Evolutionary conservation across 2,888 invertebrate genomes (phyloP), one percentile per base, ranked within the genome.

Genomic region (Chloroclysta siterata): DNA sequence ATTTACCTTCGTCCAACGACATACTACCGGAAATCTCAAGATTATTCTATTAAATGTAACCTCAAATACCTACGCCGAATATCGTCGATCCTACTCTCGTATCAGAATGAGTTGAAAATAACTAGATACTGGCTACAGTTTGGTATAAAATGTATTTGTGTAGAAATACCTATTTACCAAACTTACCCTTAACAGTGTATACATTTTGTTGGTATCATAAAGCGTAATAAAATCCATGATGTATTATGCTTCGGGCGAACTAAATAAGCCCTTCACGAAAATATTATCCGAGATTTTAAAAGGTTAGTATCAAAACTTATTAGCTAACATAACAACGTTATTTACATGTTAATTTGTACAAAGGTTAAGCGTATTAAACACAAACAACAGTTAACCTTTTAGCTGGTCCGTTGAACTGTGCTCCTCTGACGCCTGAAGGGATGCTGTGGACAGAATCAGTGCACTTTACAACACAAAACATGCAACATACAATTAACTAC

Each of bases 371-470:
- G 50, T 63, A 65, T 69, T 67, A 66, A 65, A 68, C 63, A 66
- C 68, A 59, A 73, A 70, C 47, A 75, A 70, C 64, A 73, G 69
- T 59, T 82, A 82, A 84, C 84, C 84, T 84, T 75, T 61, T 56
- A 39, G 63, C 57, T 51, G 70, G 15, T 71, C 70, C 72, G 70
- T 69, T 61, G 72, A 60, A 57, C 53, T 57, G 65, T 63, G 65
- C 56, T 65, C 66, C 70, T 53, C 66, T 53, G 66, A 64, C 68
- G 55, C 15, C 68, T 58, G 53, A 41, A 53, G 65, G 67, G 33
- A 7, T 69, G 78, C 85, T 87, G 87, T 73, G 81, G 78, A 85
- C 81, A 86, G 76, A 85, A 82, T 79, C 75, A 71, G 81, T 83
- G 83, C 78, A 78, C 73, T 72, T 80, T 79, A 82, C 70, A 80